Base-by-base conservation (phyloP, 2,113 vertebrate genomes). In the Rhinopomastus cyanomelas region DNA sequence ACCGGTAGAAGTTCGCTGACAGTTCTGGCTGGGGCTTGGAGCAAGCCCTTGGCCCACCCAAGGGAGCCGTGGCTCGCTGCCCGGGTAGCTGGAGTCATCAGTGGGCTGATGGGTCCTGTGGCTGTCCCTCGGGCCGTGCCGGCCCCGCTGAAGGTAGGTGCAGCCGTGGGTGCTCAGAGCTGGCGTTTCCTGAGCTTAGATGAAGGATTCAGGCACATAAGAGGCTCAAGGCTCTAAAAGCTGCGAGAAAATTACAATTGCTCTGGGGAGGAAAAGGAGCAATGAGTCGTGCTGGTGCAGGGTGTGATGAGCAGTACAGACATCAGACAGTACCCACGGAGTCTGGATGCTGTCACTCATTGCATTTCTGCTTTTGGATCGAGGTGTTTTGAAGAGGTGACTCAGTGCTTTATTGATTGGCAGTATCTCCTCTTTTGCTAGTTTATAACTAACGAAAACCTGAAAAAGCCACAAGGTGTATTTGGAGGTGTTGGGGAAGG, bases 351-450 rank as follows among this genome's bases (percentile, higher is more conserved):
- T 0, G 0, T 75, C 48, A 12, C 49, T 67, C 30, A 6, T 8
- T 51, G n/a, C 0, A 0, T 73, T 67, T 81, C 30, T 52, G 29
- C 18, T 92, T 5, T 76, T 6, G 0, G 5, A 46, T 65, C 16
- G 53, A 87, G 25, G 22, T 79, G 51, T 68, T 89, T 65, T 53
- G 39, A 79, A 46, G 36, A 3, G 3, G 30, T 64, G 5, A 17
- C 20, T 21, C 12, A 23, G 20, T 56, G 14, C 10, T 2, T 37
- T 91, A 51, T 7, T 59, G 48, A n/a, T 10, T n/a, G 48, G 30
- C 13, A 72, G 8, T 85, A 29, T 15, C 4, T n/a, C 11, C n/a
- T 79, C 36, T 17, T n/a, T n/a, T n/a, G n/a, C n/a, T n/a, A n/a
- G n/a, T 71, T 85, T 37, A 17, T 64, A 34, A 81, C 14, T 51